phyloP scores from a whole-genome alignment of 2,113 vertebrate species.

The Platichthys flesus region DNA sequence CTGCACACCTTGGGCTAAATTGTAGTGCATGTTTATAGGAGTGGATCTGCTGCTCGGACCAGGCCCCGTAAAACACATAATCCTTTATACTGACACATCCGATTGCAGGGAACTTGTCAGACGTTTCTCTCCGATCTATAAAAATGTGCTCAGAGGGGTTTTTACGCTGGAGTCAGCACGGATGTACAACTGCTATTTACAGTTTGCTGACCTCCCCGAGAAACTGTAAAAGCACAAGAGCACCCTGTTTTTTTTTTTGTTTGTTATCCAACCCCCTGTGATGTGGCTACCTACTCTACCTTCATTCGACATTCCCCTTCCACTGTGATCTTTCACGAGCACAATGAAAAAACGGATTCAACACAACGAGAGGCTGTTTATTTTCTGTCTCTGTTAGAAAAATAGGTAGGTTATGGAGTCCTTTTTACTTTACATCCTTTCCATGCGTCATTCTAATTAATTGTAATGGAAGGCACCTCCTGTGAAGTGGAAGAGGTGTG shows the following conservation, averaged over 20 bases:
- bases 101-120: constrained; percentile 71
- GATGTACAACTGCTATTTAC: constrained; percentile 71
- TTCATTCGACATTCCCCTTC: neutral
- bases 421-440: constrained; percentile 39
- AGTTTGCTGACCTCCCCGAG: constrained; percentile 61
- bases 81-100: constrained; percentile 77
- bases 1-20: constrained; percentile 73
- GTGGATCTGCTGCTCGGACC: constrained; percentile 56
- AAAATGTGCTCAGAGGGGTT: constrained; percentile 71
- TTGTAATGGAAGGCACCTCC: constrained; percentile 43
- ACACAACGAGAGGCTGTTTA: neutral
- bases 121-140: constrained; percentile 67
- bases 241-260: neutral
- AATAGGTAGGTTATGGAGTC: constrained; percentile 23
- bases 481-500: constrained; percentile 51
- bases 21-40: constrained; percentile 76
- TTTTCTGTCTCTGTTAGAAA: neutral
- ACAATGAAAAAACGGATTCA: neutral
- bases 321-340: neutral
- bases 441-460: constrained; percentile 58
- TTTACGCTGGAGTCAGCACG: constrained; percentile 63
- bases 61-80: constrained; percentile 69
- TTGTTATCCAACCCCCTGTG: constrained; percentile 4
- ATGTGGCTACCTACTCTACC: neutral
- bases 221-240: constrained; percentile 38